Evolutionary conservation across 2,113 vertebrate genomes (phyloP).

Genomic region (Sakesphorus luctuosus): DNA sequence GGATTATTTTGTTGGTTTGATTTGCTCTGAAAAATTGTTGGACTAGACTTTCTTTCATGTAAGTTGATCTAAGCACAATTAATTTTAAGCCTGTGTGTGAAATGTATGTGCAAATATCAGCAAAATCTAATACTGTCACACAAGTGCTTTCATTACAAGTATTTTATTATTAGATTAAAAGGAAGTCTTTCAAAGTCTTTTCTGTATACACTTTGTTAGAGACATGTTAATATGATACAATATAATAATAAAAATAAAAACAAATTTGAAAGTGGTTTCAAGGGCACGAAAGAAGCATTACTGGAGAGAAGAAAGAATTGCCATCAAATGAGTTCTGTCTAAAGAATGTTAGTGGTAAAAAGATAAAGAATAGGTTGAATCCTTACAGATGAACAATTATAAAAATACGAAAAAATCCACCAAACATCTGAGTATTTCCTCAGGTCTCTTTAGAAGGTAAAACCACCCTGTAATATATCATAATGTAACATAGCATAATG

Average conservation of each 20-base stretch:
- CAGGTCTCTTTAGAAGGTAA: background rate
- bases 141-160: background rate
- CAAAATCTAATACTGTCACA: background rate
- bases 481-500: accelerated
- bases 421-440: background rate
- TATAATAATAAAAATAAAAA: background rate
- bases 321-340: background rate
- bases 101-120: background rate
- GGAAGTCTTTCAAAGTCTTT: background rate
- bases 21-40: background rate
- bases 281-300: background rate
- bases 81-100: background rate
- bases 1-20: background rate
- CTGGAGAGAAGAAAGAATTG: background rate
- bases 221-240: background rate
- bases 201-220: background rate
- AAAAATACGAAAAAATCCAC: background rate
- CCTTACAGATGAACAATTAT: background rate
- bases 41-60: background rate
- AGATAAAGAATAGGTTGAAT: background rate
- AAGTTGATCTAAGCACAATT: background rate
- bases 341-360: background rate
- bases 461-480: background rate
- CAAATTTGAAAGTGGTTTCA: background rate
- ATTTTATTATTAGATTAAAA: background rate